A percentile compares a stretch with the other conserved stretches of the same genome.
These are phyloP conservation scores for Sylvilagus floridanus DNA, from an alignment of 2,797 vertebrate genomes.

Conservation along the genomic window DNA sequence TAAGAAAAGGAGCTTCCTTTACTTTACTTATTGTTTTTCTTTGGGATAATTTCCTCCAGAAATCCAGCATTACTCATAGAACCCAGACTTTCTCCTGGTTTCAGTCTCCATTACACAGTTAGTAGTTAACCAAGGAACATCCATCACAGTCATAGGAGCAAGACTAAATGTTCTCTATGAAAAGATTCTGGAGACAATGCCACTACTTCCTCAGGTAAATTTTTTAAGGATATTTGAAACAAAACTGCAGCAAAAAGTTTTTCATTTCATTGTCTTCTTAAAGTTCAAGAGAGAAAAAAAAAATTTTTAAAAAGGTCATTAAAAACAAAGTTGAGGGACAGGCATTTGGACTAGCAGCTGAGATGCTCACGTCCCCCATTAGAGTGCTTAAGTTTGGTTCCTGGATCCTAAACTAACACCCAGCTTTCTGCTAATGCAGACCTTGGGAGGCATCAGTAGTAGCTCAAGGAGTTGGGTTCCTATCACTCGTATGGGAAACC, in stretches of 20 bases:
- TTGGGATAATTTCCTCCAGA: neutral
- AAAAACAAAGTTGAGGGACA: neutral
- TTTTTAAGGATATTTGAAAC: slow-evolving; percentile 36
- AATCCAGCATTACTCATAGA: neutral
- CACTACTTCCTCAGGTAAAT: neutral
- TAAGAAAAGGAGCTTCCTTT: slow-evolving; percentile 32
- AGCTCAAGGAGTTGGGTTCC: no score
- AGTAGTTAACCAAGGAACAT: neutral
- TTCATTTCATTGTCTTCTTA: neutral
- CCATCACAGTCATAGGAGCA: neutral
- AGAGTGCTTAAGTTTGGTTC: no score
- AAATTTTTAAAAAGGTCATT: no score
- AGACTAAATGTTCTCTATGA: neutral
- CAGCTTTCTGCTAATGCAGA: no score
- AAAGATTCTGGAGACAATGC: neutral
- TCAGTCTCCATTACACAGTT: neutral
- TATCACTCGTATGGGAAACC: no score
- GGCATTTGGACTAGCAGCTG: no score
- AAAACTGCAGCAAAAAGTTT: neutral
- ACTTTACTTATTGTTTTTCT: neutral
- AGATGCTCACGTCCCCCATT: no score
- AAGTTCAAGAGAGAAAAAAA: neutral
- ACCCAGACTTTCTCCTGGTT: neutral
- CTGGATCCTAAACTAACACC: no score
- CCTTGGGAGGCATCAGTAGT: no score